Base-by-base conservation (phyloP, 2,888 invertebrate species). In the Apamea crenata region DNA sequence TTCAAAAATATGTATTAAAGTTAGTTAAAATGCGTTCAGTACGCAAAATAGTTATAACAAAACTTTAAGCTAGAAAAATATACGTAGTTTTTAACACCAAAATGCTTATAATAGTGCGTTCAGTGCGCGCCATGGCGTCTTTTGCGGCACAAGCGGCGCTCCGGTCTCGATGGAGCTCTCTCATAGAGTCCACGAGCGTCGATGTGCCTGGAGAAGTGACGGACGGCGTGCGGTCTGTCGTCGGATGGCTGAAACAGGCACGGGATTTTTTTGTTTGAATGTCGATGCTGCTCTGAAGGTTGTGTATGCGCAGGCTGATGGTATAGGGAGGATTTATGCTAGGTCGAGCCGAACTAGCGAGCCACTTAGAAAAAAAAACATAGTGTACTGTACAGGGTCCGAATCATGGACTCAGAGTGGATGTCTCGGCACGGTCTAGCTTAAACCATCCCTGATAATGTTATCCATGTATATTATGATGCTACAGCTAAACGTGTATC, bases 231-330 rank as follows among this genome's bases (percentile, higher is more conserved):
- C 97, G 98, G 88, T 98, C 98, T 90, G 98, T 98, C 92, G 98
- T 98, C 87, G 98, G 98, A 96, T 98, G 98, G 98, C 97, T 98
- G 74, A 98, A 98, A 97, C 98, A 98, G 98, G 98, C 97, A 97
- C 90, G 95, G 88, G 21, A 8, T 65, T 47, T 29, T 61, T 18
- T 53, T 53, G 16, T 75, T 59, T 36, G 47, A 14, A 65, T n/a
- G 40, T 77, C 25, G 6, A 70, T 59, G 68, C 70, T 66, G 66
- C 65, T 84, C 70, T 76, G 74, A 74, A 73, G 40, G 56, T 44
- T 53, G 65, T 36, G 32, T 47, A 47, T 75, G 66, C 21, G 53
- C 44, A 50, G 61, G 0, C 4, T 16, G n/a, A 14, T 53, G 8
- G 2, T 16, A 1, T 29, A 32, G n/a, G 36, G 53, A 40, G 40